phyloP scores from a whole-genome alignment of 64 coral and sea anemone genomes.

The Pachyseris speciosa region DNA sequence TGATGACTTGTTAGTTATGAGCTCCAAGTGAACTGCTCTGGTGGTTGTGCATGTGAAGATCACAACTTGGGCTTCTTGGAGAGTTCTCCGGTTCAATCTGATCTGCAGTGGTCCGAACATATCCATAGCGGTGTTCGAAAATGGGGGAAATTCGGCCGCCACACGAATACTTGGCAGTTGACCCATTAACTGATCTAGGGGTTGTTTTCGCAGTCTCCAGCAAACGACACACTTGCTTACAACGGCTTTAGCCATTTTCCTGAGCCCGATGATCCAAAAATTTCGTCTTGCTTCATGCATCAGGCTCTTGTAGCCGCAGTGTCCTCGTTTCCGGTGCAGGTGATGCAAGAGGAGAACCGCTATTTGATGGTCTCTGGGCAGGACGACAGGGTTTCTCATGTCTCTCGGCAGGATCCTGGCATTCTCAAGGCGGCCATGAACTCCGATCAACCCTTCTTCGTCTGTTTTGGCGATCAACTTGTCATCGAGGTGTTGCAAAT shows the following conservation, averaged over 20 bases:
- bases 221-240: slow-evolving; percentile 56
- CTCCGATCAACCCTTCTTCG: too few relatives aligned
- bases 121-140: too few relatives aligned
- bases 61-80: too few relatives aligned
- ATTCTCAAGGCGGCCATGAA: too few relatives aligned
- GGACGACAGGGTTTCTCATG: too few relatives aligned
- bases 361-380: slow-evolving; percentile 7
- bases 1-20: too few relatives aligned
- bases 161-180: slow-evolving; percentile 62
- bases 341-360: neutral
- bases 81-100: too few relatives aligned
- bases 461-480: too few relatives aligned
- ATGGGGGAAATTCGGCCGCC: slow-evolving; percentile 4
- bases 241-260: too few relatives aligned
- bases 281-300: neutral
- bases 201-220: slow-evolving; percentile 52
- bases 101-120: too few relatives aligned
- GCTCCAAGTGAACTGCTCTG: slow-evolving; percentile 44
- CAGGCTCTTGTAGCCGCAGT: slow-evolving; percentile 34
- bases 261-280: neutral
- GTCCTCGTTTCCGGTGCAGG: too few relatives aligned
- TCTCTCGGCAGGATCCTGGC: too few relatives aligned
- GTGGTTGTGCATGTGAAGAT: slow-evolving; percentile 51
- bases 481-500: neutral
- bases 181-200: slow-evolving; percentile 64